These are phyloP conservation scores for Rhea pennata DNA, from an alignment of 2,113 vertebrate genomes.

Conservation along the genomic window DNA sequence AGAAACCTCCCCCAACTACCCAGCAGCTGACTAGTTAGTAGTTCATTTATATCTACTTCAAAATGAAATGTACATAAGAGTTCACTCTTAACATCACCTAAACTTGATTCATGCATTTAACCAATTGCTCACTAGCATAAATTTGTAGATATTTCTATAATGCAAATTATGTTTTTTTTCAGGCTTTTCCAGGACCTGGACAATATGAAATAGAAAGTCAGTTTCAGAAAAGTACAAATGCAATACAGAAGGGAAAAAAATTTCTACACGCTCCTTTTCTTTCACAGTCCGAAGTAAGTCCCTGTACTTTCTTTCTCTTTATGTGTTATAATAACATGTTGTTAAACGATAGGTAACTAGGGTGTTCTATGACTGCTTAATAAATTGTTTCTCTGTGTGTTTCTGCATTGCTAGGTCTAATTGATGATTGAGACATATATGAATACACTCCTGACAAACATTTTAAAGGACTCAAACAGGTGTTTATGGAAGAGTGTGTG, in stretches of 20 bases:
- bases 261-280: constrained; percentile 54
- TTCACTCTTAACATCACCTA: neutral
- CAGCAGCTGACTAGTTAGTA: neutral
- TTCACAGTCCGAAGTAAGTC: constrained; percentile 64
- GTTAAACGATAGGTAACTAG: neutral
- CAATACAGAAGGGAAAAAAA: neutral
- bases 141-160: neutral
- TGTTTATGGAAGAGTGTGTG: no score
- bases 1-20: neutral
- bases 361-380: neutral
- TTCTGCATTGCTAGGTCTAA: neutral
- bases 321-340: neutral
- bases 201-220: constrained; percentile 68
- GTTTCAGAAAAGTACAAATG: constrained; percentile 38
- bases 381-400: neutral
- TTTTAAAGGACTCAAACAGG: neutral
- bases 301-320: neutral
- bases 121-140: neutral
- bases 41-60: neutral
- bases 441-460: neutral
- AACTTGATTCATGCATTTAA: neutral
- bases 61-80: neutral
- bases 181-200: constrained; percentile 69
- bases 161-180: neutral
- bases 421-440: neutral